Evolutionary conservation across 2,888 invertebrate genomes (phyloP), one percentile per base, ranked within the genome.

Genomic region (Melinaea marsaeus): DNA sequence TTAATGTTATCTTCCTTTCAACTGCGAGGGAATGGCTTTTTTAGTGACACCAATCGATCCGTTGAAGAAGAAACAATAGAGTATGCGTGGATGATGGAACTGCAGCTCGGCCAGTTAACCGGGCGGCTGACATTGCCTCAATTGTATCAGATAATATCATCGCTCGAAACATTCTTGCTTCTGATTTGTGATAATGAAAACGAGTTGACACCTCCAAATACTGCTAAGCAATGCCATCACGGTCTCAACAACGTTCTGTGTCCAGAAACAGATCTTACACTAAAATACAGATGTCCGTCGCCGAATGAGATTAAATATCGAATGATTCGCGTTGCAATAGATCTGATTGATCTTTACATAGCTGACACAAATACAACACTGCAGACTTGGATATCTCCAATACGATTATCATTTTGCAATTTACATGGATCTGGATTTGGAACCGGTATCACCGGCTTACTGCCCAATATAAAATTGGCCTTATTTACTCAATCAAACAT

Each of bases 61-160:
- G 91, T 98, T 32, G 97, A 98, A 75, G 95, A 98, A 82, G 99
- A 99, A 75, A 98, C 99, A 0, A 86, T 99, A 22, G 99, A 99
- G 81, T 99, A 99, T 81, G 97, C 96, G 0, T 99, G 99, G 99
- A 92, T 99, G 74, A 94, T 99, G 74, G 99, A 99, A 84, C 93
- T 98, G 4, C 97, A 98, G 73, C 85, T 99, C 55, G 99, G 99
- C 0, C 98, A 98, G 82, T 86, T 99, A 13, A 96, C 95, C 35
- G 99, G 98, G 0, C 95, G 97, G 77, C 89, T 99, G 57, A 97
- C 98, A 0, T 91, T 96, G 35, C 96, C 98, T 0, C 98, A 95
- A 92, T 80, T 99, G 0, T 96, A 97, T 78, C 96, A 97, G 77
- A 92, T 99, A 7, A 92, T 97, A 13, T 95, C 96, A 33, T 95